Conservation (phyloP, 2,113 vertebrate genomes). For the Nycticryphes semicollaris region DNA sequence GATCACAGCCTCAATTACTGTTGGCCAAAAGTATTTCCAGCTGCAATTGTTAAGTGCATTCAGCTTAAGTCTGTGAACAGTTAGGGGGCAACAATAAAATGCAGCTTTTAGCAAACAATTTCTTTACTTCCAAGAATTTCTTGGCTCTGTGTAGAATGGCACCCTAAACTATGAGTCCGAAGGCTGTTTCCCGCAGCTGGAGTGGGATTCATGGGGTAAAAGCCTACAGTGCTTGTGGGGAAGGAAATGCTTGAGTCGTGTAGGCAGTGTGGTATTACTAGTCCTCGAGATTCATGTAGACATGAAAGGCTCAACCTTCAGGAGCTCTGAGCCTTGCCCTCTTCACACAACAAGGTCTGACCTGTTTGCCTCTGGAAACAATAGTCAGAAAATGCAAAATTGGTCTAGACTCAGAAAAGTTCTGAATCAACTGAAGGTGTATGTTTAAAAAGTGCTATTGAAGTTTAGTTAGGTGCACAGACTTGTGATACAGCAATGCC, state of each 20-base stretch:
- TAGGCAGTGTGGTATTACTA: too few species aligned
- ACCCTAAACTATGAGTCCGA: rapidly evolving
- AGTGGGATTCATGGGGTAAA: neutral
- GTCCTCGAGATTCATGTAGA: neutral
- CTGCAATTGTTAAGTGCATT: neutral
- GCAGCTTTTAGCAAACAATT: neutral
- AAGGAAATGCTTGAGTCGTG: neutral
- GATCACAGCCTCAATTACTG: neutral
- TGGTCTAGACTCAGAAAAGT: neutral
- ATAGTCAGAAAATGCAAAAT: neutral
- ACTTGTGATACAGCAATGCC: neutral
- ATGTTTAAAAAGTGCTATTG: neutral
- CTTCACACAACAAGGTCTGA: neutral
- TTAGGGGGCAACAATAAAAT: neutral
- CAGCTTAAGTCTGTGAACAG: neutral
- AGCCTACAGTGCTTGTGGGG: neutral
- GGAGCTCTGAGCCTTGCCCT: neutral
- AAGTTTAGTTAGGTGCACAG: neutral
- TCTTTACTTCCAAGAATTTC: neutral
- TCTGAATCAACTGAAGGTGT: neutral
- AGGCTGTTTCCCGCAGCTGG: neutral
- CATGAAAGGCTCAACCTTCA: neutral
- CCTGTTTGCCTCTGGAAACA: neutral
- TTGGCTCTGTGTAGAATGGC: neutral
- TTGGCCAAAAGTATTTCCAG: neutral